phyloP scores from a whole-genome alignment of 2,888 invertebrate species.

The Acleris cristana region DNA sequence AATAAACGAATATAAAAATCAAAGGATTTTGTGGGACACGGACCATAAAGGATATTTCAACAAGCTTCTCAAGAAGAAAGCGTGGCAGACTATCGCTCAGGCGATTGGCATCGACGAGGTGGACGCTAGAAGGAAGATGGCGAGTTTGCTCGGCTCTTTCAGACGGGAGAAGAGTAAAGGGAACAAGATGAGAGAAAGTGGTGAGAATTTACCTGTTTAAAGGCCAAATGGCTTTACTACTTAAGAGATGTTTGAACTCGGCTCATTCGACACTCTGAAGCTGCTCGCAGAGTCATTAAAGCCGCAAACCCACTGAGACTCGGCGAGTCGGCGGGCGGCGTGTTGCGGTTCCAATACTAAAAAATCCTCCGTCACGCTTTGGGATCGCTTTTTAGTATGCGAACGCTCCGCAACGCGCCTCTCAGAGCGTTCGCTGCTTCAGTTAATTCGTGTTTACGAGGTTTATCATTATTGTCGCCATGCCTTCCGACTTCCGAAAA shows the following conservation, averaged over 20 bases:
- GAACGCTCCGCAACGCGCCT: too few relatives aligned
- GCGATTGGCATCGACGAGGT: slow-evolving; percentile 18
- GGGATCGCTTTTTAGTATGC: too few relatives aligned
- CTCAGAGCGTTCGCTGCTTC: too few relatives aligned
- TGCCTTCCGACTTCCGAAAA: too few relatives aligned
- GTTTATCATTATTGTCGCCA: too few relatives aligned
- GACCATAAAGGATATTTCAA: slow-evolving; percentile 26
- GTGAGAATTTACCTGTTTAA: slow-evolving; percentile 13
- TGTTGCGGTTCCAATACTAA: too few relatives aligned
- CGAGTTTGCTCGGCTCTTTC: slow-evolving; percentile 35
- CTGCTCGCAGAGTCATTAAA: too few relatives aligned
- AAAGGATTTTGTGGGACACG: slow-evolving; percentile 24
- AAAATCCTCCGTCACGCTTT: too few relatives aligned
- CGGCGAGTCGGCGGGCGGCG: too few relatives aligned
- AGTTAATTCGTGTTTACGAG: too few relatives aligned
- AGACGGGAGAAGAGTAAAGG: slow-evolving; percentile 24
- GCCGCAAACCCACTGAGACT: too few relatives aligned
- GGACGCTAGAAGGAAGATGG: slow-evolving; percentile 30
- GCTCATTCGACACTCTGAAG: too few relatives aligned
- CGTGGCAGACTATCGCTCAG: slow-evolving; percentile 24
- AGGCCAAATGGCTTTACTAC: not conserved
- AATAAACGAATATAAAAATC: slow-evolving; percentile 24
- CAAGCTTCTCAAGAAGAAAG: slow-evolving; percentile 6
- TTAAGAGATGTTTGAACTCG: not conserved
- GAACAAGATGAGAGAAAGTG: slow-evolving; percentile 9